Evolutionary conservation across 2,797 vertebrate genomes (phyloP).

Genomic region (Lepus oiostolus): DNA sequence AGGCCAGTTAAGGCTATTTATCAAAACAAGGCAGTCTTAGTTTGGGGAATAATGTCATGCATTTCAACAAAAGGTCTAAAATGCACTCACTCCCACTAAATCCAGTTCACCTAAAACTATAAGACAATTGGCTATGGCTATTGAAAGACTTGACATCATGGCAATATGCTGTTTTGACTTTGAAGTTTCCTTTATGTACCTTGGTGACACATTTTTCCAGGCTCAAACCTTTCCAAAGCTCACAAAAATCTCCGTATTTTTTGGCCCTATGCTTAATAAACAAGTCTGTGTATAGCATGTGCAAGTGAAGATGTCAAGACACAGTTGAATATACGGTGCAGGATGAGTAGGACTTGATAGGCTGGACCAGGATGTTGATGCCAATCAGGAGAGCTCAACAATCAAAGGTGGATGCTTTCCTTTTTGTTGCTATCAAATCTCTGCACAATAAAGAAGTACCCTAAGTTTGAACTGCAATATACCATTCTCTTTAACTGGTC

Average conservation of each 20-base stretch:
- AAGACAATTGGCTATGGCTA: background rate
- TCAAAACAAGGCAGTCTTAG: background rate
- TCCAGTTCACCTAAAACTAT: background rate
- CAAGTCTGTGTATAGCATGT: background rate
- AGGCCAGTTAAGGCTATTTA: background rate
- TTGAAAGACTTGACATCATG: background rate
- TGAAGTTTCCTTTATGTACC: background rate
- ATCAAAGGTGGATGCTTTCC: background rate
- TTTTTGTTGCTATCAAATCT: background rate
- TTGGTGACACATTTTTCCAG: background rate
- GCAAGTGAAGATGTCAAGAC: background rate
- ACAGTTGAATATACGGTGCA: background rate
- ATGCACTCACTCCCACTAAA: background rate
- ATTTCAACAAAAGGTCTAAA: conserved; percentile 23
- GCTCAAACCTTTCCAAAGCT: background rate
- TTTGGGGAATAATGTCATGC: conserved; percentile 3
- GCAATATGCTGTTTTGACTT: background rate
- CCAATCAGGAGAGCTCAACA: background rate
- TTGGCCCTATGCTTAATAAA: background rate
- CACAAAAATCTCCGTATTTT: background rate
- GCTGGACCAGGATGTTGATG: background rate
- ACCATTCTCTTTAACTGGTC: background rate
- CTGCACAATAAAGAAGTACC: background rate
- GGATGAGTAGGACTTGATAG: background rate
- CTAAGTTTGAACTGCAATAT: background rate